Conservation (phyloP, 2,113 vertebrate genomes). For the Rhizomys pruinosus region DNA sequence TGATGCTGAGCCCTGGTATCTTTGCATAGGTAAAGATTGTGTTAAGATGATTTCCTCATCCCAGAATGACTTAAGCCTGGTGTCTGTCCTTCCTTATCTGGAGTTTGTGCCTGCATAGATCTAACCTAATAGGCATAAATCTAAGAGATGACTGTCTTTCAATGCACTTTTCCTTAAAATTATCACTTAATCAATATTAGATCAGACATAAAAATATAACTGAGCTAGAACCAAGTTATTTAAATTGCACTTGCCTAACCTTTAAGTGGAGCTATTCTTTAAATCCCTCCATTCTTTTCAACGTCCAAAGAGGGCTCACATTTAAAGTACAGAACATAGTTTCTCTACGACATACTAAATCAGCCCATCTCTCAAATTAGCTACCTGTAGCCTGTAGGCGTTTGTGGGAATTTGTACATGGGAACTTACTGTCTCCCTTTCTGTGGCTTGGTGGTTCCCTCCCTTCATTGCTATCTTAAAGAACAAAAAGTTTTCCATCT, state of each 20-base stretch:
- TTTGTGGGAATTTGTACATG: neutral
- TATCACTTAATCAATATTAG: neutral
- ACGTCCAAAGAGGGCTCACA: neutral
- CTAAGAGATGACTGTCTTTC: neutral
- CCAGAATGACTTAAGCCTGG: too few relatives aligned
- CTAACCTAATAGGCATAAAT: too few relatives aligned
- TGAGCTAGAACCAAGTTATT: conserved; percentile 4
- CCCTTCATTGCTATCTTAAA: neutral
- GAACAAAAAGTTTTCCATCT: neutral
- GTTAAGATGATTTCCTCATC: too few relatives aligned
- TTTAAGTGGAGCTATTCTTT: neutral
- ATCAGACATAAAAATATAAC: neutral
- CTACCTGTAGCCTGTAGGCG: neutral
- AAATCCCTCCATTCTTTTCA: conserved; percentile 10
- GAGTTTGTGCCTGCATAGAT: too few relatives aligned
- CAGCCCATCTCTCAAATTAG: neutral
- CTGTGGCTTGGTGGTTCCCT: neutral
- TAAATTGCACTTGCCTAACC: neutral
- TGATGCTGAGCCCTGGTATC: too few relatives aligned
- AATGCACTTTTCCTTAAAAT: neutral
- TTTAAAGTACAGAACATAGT: neutral
- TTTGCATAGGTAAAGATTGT: too few relatives aligned
- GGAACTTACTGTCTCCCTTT: neutral
- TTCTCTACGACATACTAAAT: neutral
- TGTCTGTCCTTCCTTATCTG: too few relatives aligned